A percentile compares a stretch with the other conserved stretches of the same genome.
Evolutionary conservation across 1,140 invertebrate genomes (phyloP).

Genomic region (Sycobia sp.): DNA sequence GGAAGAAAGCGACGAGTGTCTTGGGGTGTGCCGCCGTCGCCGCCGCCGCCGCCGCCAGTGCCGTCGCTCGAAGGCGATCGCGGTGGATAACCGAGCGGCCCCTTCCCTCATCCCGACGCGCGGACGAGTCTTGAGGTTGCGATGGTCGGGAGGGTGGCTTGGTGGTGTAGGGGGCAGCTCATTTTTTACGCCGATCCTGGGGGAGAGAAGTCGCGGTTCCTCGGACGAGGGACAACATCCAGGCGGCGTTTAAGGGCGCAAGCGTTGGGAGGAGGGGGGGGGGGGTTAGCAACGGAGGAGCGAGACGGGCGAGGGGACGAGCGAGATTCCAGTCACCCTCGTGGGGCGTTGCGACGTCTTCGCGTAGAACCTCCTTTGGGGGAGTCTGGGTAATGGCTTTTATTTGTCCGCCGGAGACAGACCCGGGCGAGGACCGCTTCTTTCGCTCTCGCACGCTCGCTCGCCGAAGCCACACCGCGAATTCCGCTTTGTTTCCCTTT

Average conservation of each 20-base stretch:
- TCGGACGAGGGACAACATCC: conserved; percentile 30
- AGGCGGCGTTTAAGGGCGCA: background rate
- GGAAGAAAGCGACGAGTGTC: no score
- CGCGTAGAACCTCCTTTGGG: conserved; percentile 30
- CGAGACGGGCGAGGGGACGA: conserved; percentile 19
- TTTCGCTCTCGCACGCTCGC: conserved; percentile 33
- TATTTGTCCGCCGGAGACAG: conserved; percentile 50
- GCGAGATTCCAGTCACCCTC: conserved; percentile 16
- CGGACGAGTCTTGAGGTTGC: no score
- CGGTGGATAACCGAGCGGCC: no score
- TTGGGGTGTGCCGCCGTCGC: no score
- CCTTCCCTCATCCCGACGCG: no score
- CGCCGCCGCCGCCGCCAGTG: no score
- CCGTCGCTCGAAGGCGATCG: no score
- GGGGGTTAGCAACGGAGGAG: no score
- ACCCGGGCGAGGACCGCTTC: conserved; percentile 20
- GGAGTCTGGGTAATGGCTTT: conserved; percentile 56
- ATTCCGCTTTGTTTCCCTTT: conserved; percentile 1
- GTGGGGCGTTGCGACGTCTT: conserved; percentile 29
- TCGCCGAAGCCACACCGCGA: conserved; percentile 9
- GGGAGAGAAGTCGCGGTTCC: conserved; percentile 25
- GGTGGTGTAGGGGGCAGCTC: no score
- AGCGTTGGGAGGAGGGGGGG: no score
- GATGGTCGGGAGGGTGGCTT: no score
- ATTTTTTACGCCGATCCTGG: conserved; percentile 9